Conservation (phyloP, 2,888 invertebrate species). For the Spodoptera picta region DNA sequence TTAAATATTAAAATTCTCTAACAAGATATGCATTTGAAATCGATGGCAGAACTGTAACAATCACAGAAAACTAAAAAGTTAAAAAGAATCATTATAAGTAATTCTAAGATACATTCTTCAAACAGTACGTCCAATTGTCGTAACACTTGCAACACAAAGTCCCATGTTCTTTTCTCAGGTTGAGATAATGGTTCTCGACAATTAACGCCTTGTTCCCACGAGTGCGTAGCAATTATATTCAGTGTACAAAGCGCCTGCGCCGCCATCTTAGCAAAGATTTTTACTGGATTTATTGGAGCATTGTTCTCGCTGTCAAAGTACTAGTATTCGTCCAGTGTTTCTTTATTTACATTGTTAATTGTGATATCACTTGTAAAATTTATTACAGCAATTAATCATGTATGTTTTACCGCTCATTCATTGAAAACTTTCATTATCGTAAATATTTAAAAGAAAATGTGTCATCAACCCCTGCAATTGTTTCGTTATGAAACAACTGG, state of each 20-base stretch:
- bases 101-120: conserved; percentile 40
- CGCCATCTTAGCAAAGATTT: conserved; percentile 40
- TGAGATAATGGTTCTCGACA: conserved; percentile 60
- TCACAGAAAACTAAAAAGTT: conserved; percentile 17
- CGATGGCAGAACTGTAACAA: conserved; percentile 8
- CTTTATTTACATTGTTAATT: conserved; percentile 31
- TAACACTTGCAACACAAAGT: conserved; percentile 55
- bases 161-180: conserved; percentile 54
- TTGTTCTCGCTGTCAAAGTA: conserved; percentile 60
- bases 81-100: conserved; percentile 15
- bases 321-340: conserved; percentile 21
- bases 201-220: conserved; percentile 59
- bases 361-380: not conserved
- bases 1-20: not conserved
- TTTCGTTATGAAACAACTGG: too few relatives aligned
- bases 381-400: not conserved
- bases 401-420: too few relatives aligned
- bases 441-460: too few relatives aligned
- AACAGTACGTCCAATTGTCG: conserved; percentile 50
- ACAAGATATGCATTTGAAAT: conserved; percentile 26
- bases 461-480: too few relatives aligned
- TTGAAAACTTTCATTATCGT: too few relatives aligned
- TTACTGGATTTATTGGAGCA: conserved; percentile 64
- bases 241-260: conserved; percentile 40
- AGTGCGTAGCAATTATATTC: conserved; percentile 53